phyloP scores from a whole-genome alignment of 2,113 vertebrate species.

The Festucalex cinctus region DNA sequence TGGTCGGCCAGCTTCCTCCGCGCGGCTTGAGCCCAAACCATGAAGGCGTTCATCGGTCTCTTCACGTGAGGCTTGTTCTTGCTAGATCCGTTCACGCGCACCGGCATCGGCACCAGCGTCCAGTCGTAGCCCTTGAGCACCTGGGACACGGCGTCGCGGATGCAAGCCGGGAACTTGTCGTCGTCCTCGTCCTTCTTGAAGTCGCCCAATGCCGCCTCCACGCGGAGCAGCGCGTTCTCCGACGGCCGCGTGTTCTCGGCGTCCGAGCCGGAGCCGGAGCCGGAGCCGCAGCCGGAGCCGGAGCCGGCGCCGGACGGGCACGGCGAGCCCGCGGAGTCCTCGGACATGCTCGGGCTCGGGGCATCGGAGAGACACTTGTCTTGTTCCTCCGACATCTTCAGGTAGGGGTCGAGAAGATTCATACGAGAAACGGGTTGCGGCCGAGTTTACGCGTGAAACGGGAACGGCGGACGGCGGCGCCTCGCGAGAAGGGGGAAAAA shows the following conservation, averaged over 20 bases:
- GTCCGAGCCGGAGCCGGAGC: conserved; percentile 92
- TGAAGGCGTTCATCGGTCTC: conserved; percentile 83
- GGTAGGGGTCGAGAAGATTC: conserved; percentile 98
- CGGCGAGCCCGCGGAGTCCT: conserved; percentile 90
- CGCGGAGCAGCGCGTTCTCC: conserved; percentile 83
- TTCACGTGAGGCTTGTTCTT: conserved; percentile 95
- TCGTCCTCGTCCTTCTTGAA: conserved; percentile 95
- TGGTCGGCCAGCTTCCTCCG: conserved; percentile 95
- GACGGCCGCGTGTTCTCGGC: conserved; percentile 90
- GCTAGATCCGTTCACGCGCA: conserved; percentile 90
- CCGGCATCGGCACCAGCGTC: conserved; percentile 97
- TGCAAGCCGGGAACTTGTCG: conserved; percentile 95
- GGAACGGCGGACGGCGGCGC: background rate
- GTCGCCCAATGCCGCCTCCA: conserved; percentile 70
- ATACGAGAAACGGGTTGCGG: conserved; percentile 65
- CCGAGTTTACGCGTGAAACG: conserved; percentile 57
- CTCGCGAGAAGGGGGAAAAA: conserved; percentile 3
- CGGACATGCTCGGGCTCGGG: conserved; percentile 96
- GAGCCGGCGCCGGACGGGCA: conserved; percentile 91
- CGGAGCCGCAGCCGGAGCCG: conserved; percentile 90
- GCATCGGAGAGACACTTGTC: conserved; percentile 94
- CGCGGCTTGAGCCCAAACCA: conserved; percentile 93
- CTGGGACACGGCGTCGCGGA: conserved; percentile 95
- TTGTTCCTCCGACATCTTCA: conserved; percentile 99
- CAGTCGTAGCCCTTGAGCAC: conserved; percentile 99